Evolutionary conservation across 2,797 vertebrate species (phyloP).

Genomic region (Threskiornis aethiopicus): DNA sequence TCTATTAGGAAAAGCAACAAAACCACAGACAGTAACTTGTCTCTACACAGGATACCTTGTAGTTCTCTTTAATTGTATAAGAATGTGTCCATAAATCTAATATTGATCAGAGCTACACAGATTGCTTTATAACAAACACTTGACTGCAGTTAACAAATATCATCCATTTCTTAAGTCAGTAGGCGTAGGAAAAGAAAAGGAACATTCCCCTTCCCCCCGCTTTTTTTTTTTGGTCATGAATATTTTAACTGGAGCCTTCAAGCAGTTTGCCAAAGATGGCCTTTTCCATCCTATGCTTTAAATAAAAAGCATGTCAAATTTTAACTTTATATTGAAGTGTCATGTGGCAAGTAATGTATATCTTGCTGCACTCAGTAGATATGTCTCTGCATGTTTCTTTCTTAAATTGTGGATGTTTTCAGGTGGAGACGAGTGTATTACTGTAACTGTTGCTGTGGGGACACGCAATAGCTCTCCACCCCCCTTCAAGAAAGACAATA

Average conservation of each 20-base stretch:
- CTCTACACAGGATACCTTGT: neutral
- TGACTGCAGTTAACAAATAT: neutral
- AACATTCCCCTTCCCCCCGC: neutral
- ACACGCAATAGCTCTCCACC: neutral
- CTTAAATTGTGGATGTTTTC: neutral
- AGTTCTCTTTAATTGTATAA: neutral
- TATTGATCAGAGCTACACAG: neutral
- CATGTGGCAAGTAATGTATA: neutral
- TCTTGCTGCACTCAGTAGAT: neutral
- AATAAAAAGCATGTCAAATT: neutral
- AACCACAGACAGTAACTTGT: neutral
- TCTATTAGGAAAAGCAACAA: neutral
- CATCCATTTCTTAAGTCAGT: neutral
- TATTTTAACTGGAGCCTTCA: neutral
- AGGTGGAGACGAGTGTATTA: neutral
- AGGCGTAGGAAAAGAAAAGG: neutral
- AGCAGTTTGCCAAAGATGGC: neutral
- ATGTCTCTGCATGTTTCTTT: neutral
- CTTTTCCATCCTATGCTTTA: neutral
- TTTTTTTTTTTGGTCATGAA: neutral
- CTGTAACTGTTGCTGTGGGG: neutral
- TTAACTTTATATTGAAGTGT: neutral
- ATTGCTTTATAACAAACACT: neutral
- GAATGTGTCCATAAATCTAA: neutral
- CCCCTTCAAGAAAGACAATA: neutral